Percentiles rank a stretch among this genome's conserved stretches.
Conservation (phyloP, 2,888 invertebrate genomes). For the Pecten maximus region DNA sequence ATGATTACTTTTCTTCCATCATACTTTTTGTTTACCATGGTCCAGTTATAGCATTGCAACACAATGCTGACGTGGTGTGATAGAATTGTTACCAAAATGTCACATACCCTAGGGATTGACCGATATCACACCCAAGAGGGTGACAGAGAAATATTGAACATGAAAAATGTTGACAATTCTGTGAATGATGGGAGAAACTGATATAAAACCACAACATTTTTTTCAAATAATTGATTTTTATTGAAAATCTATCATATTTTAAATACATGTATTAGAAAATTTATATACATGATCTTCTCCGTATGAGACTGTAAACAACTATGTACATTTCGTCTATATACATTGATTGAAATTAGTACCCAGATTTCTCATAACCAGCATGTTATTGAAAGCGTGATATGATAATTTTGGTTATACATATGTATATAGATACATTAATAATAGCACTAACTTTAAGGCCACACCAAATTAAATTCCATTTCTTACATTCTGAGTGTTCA, state of each 20-base stretch:
- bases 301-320: not conserved
- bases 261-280: not conserved
- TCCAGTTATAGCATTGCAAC: no score
- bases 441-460: not conserved
- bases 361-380: not conserved
- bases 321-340: not conserved
- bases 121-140: no score
- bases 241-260: not conserved
- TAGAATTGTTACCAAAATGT: no score
- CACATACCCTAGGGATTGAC: no score
- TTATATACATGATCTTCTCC: not conserved
- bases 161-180: no score
- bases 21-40: no score
- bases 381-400: not conserved
- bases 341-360: not conserved
- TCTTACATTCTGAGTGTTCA: no score
- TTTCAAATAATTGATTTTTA: not conserved
- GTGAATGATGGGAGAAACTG: no score
- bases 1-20: no score
- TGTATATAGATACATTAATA: not conserved
- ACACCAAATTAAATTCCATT: not conserved
- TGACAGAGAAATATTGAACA: not conserved
- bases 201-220: not conserved
- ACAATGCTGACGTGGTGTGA: no score
- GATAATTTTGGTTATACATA: not conserved